phyloP scores from a whole-genome alignment of 2,113 vertebrate species.

The Tricholaema leucomelas region DNA sequence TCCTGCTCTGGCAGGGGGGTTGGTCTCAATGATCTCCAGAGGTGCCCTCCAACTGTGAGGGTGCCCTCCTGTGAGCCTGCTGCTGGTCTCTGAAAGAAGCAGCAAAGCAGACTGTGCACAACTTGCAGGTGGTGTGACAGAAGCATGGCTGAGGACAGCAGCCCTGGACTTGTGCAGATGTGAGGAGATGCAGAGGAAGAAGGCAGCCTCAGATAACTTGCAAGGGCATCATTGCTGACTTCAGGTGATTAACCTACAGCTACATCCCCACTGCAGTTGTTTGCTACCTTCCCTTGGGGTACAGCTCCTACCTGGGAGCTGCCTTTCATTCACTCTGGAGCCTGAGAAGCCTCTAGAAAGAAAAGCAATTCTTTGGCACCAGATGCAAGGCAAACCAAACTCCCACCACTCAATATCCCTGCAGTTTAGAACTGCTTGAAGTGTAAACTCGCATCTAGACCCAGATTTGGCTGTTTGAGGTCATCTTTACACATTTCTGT shows the following conservation, averaged over 20 bases:
- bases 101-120: not conserved
- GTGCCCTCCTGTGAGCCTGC: too few species aligned
- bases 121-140: not conserved
- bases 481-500: too few species aligned
- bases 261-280: not conserved
- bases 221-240: not conserved
- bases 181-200: not conserved
- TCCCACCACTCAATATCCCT: not conserved
- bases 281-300: not conserved
- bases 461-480: not conserved
- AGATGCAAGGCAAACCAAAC: not conserved
- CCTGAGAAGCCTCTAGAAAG: constrained; percentile 18
- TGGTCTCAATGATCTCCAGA: too few species aligned
- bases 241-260: not conserved
- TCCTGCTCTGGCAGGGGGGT: too few species aligned
- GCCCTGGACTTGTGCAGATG: not conserved
- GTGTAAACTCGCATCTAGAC: not conserved
- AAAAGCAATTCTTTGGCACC: not conserved
- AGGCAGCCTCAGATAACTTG: not conserved
- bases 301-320: not conserved
- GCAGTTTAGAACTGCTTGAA: constrained; percentile 9
- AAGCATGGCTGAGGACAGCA: not conserved
- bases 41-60: too few species aligned
- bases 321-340: not conserved
- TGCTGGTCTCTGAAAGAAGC: not conserved